A percentile compares a stretch with the other conserved stretches of the same genome.
Evolutionary conservation across 2,888 invertebrate species (phyloP).

Genomic region (Mythimna loreyi): DNA sequence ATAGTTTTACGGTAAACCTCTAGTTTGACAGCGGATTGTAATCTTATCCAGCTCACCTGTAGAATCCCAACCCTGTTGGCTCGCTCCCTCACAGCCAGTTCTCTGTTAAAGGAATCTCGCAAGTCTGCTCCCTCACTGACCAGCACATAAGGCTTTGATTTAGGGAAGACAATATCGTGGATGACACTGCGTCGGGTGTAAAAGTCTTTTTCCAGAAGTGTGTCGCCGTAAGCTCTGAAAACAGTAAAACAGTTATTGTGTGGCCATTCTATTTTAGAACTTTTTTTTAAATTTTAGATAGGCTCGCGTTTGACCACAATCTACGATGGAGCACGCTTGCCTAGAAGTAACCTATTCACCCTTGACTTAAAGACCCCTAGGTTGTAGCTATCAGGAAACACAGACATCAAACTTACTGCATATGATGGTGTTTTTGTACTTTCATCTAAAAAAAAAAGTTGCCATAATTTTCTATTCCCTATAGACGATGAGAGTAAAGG

Average conservation of each 20-base stretch:
- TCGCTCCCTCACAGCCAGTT: constrained; percentile 93
- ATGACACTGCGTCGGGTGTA: constrained; percentile 90
- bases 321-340: too few species aligned
- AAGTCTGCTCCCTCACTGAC: constrained; percentile 91
- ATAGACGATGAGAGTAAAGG: too few species aligned
- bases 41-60: constrained; percentile 90
- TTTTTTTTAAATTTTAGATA: too few species aligned
- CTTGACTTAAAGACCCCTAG: too few species aligned
- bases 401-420: too few species aligned
- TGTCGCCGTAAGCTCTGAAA: constrained; percentile 91
- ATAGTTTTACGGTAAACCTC: too few species aligned
- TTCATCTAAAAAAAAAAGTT: too few species aligned
- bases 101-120: constrained; percentile 92
- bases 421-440: background rate
- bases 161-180: constrained; percentile 91
- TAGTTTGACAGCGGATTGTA: too few species aligned
- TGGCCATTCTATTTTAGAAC: background rate
- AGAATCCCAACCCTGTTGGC: constrained; percentile 94
- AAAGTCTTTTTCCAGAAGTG: constrained; percentile 92
- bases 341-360: too few species aligned
- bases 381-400: too few species aligned
- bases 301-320: too few species aligned
- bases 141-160: constrained; percentile 89
- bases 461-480: too few species aligned
- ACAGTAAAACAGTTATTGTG: background rate